Evolutionary conservation across 2,888 invertebrate genomes (phyloP).

Genomic region (Antitype chi): DNA sequence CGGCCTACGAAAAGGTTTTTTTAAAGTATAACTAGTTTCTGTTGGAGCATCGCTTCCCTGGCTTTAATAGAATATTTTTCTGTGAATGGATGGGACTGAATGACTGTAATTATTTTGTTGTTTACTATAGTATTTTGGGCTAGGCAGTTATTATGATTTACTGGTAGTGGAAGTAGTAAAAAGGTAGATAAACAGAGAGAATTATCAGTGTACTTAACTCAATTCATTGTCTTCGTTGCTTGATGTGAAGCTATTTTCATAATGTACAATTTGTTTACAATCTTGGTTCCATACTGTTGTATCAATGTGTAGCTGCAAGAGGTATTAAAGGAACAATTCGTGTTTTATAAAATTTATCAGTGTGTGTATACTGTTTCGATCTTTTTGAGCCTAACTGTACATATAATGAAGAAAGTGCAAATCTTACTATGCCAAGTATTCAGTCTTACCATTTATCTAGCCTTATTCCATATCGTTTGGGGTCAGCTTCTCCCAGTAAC

Average conservation of each 20-base stretch:
- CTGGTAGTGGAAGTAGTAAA: background rate
- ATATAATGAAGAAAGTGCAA: background rate
- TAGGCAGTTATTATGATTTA: background rate
- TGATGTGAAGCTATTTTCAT: background rate
- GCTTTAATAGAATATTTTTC: conserved; percentile 56
- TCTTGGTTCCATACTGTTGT: background rate
- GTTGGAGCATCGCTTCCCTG: conserved; percentile 48
- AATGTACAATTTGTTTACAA: background rate
- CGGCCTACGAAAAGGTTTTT: conserved; percentile 85
- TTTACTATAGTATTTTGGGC: conserved; percentile 18
- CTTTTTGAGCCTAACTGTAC: background rate
- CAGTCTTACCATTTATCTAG: too few relatives aligned
- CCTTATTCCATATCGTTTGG: background rate
- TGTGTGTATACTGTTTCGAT: background rate
- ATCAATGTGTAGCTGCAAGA: background rate
- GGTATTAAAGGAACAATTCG: background rate
- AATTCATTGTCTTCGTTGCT: background rate
- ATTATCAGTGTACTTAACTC: background rate
- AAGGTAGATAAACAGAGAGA: background rate
- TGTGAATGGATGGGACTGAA: conserved; percentile 23
- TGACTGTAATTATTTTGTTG: conserved; percentile 33
- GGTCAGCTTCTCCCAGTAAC: background rate
- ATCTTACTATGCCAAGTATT: background rate
- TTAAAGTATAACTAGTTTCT: conserved; percentile 71
- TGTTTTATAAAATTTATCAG: too few relatives aligned